These are phyloP conservation scores for Camarhynchus parvulus DNA, from an alignment of 2,113 vertebrate genomes.

Conservation along the genomic window DNA sequence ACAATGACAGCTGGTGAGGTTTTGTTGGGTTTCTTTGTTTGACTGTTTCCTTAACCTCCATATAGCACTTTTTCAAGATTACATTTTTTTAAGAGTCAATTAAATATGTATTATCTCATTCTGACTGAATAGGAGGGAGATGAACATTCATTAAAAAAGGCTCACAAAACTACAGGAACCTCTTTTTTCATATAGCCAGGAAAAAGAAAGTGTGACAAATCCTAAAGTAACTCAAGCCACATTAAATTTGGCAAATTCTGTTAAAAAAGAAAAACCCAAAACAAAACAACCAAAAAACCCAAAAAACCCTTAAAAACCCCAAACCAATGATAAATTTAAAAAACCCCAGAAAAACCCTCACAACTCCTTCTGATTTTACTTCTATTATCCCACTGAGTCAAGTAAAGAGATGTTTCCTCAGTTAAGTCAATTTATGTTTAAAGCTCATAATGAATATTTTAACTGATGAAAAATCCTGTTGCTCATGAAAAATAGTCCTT, in stretches of 20 bases:
- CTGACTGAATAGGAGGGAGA: background rate
- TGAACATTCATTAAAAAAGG: background rate
- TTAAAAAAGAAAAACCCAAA: background rate
- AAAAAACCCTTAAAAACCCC: background rate
- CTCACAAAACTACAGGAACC: background rate
- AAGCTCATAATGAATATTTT: background rate
- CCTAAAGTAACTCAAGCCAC: background rate
- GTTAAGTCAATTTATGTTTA: background rate
- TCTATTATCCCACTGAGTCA: background rate
- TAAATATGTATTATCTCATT: background rate
- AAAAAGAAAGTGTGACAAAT: background rate
- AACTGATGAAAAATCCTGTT: background rate
- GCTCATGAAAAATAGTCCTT: background rate
- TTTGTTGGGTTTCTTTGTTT: background rate
- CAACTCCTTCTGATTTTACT: background rate
- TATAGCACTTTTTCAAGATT: background rate
- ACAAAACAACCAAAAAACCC: too few species aligned
- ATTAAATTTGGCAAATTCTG: background rate
- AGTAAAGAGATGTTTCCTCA: background rate
- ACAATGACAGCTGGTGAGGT: background rate
- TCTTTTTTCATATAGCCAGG: background rate
- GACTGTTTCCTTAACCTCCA: background rate
- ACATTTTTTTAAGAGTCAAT: background rate
- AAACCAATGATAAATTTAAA: too few species aligned
- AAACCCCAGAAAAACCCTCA: rapidly evolving